Evolutionary conservation across 2,113 vertebrate genomes (phyloP), one percentile per base, ranked within the genome.

Genomic region (Heterotilapia buettikoferi): DNA sequence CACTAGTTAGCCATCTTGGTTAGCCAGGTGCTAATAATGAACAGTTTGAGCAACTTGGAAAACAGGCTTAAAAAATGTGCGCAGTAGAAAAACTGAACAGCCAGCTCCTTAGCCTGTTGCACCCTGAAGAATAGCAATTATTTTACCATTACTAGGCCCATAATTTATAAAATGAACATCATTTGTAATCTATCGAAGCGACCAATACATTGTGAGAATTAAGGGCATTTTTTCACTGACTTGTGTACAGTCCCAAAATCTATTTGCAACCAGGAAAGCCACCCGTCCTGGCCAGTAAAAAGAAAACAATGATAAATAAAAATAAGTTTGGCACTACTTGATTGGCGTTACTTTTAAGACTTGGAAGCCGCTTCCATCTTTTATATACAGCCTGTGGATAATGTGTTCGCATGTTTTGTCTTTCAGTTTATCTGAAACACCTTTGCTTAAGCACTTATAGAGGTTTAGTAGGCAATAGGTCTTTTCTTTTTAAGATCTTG

Each of bases 371-470:
- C 73, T 52, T 52, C 16, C 26, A 78, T 78, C 73, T 78, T 78
- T 52, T 78, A 33, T 52, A 33, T 78, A 78, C 45, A 78, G 26
- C 16, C 73, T 78, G 26, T 52, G 26, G 10, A 78, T 52, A 78
- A 33, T 33, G 71, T 68, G 84, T 83, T 87, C 59, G 89, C 92
- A 93, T 93, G 94, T 88, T 84, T 79, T 89, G 24, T 86, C 40
- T 91, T 89, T 85, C 53, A 88, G 54, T 89, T 87, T 63, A 47
- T 85, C 59, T 29, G 24, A 88, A 89, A 89, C 83, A 63, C 76
- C 50, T 92, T 54, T 80, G 79, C 86, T 88, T 73, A 88, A 91
- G 91, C 92, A 93, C 89, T 91, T 89, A 66, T 86, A 92, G 87
- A 90, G 86, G 88, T 86, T 90, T 86, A 81, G 43, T 56, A 82